These are phyloP conservation scores for Holotrichia oblita DNA, from an alignment of 1,140 invertebrate species.

Conservation along the genomic window DNA sequence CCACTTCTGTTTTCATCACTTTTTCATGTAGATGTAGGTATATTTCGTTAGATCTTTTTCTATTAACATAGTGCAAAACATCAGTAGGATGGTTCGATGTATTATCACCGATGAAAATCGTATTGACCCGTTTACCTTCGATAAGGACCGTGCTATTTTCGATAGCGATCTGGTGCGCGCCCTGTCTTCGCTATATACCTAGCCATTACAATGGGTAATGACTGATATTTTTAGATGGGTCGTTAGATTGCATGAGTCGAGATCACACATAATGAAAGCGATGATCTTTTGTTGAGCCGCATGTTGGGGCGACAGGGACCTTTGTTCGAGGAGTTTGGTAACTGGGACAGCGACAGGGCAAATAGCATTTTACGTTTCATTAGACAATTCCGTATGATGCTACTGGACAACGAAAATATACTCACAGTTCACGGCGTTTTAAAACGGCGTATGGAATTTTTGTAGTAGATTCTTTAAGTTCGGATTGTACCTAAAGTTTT, in stretches of 20 bases:
- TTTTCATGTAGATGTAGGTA: no score
- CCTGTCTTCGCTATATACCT: constrained; percentile 12
- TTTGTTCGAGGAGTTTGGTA: constrained; percentile 26
- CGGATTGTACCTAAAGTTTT: not conserved
- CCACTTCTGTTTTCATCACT: not conserved
- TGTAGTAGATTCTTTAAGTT: no score
- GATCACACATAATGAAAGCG: constrained; percentile 30
- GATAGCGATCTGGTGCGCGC: constrained; percentile 17
- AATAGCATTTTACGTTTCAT: constrained; percentile 28
- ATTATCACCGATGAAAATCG: constrained; percentile 15
- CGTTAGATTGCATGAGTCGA: constrained; percentile 33
- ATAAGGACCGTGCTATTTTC: constrained; percentile 26
- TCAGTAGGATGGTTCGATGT: not conserved
- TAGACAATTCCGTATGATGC: constrained; percentile 20
- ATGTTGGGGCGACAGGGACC: not conserved
- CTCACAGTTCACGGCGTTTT: not conserved
- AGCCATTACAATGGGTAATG: constrained; percentile 23
- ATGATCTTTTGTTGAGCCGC: constrained; percentile 3
- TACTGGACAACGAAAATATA: not conserved
- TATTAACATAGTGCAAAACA: not conserved
- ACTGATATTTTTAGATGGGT: constrained; percentile 32
- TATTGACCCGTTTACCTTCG: constrained; percentile 5
- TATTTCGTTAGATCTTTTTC: not conserved
- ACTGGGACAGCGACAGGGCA: constrained; percentile 25
- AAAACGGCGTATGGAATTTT: no score